Percentiles rank a stretch among this genome's conserved stretches.
These are phyloP conservation scores for Pangasianodon gigas DNA, from an alignment of 2,113 vertebrate species.

Conservation along the genomic window DNA sequence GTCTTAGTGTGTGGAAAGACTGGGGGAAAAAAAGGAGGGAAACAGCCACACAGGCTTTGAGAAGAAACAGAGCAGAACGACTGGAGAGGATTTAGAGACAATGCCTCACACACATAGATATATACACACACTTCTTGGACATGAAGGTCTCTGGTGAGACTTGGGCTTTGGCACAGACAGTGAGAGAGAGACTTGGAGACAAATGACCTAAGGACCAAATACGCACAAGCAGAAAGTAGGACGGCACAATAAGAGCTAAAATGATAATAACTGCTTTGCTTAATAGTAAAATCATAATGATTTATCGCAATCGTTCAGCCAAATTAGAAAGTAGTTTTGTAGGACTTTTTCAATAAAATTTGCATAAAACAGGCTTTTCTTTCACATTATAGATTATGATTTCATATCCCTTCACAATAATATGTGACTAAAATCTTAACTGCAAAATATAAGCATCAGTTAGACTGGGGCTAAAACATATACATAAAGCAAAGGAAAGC, in stretches of 20 bases:
- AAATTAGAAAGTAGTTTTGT: not conserved
- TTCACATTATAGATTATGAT: not conserved
- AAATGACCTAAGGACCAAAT: conserved; percentile 2
- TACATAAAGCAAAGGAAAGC: not conserved
- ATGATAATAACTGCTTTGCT: not conserved
- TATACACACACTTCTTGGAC: conserved; percentile 29
- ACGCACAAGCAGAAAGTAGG: not conserved
- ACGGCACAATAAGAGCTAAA: not conserved
- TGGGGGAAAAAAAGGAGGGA: not conserved
- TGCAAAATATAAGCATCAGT: not conserved
- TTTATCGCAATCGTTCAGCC: not conserved
- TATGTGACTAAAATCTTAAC: not conserved
- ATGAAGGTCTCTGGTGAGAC: conserved; percentile 38
- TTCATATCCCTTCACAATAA: not conserved
- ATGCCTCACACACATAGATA: conserved; percentile 22
- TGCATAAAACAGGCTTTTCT: not conserved
- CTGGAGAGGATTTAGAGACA: conserved; percentile 20
- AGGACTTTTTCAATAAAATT: not conserved
- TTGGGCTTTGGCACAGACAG: conserved; percentile 31
- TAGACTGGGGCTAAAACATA: not conserved
- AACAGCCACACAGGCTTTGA: conserved; percentile 8
- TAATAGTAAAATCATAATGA: not conserved
- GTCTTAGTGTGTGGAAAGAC: conserved; percentile 12
- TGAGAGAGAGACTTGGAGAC: conserved; percentile 33
- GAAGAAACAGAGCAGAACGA: conserved; percentile 47